Percentiles rank a stretch among this genome's conserved stretches.
These are phyloP conservation scores for Cheilosia scutellata DNA, from an alignment of 2,888 invertebrate genomes.

Conservation along the genomic window DNA sequence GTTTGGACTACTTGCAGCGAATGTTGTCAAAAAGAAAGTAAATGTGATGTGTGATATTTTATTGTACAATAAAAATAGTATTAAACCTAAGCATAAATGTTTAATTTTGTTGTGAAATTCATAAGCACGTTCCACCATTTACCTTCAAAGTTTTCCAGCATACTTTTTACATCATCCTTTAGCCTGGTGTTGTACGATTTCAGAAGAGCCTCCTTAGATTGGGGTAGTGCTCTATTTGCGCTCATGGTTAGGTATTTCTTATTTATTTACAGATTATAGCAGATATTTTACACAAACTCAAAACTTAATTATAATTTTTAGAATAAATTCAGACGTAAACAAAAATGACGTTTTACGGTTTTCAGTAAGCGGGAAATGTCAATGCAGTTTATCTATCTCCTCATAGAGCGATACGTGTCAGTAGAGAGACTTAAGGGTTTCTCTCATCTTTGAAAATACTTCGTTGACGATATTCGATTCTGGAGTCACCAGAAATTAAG, in stretches of 20 bases:
- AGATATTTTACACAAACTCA: background rate
- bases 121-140: background rate
- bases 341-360: conserved; percentile 25
- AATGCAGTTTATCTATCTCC: conserved; percentile 3
- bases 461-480: no score
- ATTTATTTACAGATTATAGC: conserved; percentile 2
- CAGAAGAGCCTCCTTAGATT: conserved; percentile 97
- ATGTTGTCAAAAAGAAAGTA: conserved; percentile 76
- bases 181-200: conserved; percentile 97
- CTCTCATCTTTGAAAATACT: no score
- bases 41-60: background rate
- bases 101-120: conserved; percentile 5
- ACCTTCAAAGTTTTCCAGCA: conserved; percentile 99
- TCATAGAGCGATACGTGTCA: background rate
- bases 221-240: conserved; percentile 88
- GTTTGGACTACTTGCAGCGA: conserved; percentile 75
- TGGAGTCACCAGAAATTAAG: no score
- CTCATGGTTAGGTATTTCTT: conserved; percentile 73
- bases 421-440: background rate
- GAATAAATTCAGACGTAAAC: conserved; percentile 17
- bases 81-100: background rate
- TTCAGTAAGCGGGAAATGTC: background rate
- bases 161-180: conserved; percentile 98
- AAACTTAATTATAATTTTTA: background rate
- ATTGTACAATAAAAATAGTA: background rate